Evolutionary conservation across 2,797 vertebrate species (phyloP).

Genomic region (Coracias cyanogaster): DNA sequence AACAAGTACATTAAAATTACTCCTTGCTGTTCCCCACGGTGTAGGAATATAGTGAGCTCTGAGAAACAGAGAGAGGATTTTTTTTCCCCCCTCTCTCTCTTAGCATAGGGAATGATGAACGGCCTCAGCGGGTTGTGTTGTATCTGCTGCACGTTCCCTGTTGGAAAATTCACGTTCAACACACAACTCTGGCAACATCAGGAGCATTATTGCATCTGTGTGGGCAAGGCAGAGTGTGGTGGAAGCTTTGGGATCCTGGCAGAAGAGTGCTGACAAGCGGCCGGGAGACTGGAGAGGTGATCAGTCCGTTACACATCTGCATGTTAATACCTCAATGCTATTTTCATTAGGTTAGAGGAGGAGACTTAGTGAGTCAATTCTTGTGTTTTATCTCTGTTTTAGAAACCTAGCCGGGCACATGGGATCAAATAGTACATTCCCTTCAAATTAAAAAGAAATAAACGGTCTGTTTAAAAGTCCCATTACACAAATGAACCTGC

Average conservation of each 20-base stretch:
- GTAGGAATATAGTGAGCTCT: neutral
- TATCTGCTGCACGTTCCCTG: neutral
- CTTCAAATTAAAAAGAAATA: slow-evolving; percentile 76
- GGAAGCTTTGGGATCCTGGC: neutral
- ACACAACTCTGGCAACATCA: neutral
- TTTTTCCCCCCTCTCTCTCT: neutral
- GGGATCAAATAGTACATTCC: slow-evolving; percentile 66
- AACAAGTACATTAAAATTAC: neutral
- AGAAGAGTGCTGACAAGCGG: neutral
- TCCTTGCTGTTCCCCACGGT: neutral
- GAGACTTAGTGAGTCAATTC: slow-evolving; percentile 7
- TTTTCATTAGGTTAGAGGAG: slow-evolving; percentile 47
- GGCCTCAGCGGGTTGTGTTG: neutral
- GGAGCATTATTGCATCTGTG: neutral
- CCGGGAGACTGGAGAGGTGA: neutral
- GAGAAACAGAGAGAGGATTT: neutral
- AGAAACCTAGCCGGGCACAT: slow-evolving; percentile 42
- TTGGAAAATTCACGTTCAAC: neutral
- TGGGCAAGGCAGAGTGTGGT: neutral
- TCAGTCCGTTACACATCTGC: neutral
- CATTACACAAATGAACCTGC: slow-evolving; percentile 59
- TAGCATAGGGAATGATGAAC: neutral
- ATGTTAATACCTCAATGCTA: neutral
- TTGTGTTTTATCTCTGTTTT: slow-evolving; percentile 48
- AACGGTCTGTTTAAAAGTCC: slow-evolving; percentile 65